Percentiles rank a stretch among this genome's conserved stretches.
phyloP scores from a whole-genome alignment of 2,797 vertebrate genomes.

The Sebastes umbrosus region DNA sequence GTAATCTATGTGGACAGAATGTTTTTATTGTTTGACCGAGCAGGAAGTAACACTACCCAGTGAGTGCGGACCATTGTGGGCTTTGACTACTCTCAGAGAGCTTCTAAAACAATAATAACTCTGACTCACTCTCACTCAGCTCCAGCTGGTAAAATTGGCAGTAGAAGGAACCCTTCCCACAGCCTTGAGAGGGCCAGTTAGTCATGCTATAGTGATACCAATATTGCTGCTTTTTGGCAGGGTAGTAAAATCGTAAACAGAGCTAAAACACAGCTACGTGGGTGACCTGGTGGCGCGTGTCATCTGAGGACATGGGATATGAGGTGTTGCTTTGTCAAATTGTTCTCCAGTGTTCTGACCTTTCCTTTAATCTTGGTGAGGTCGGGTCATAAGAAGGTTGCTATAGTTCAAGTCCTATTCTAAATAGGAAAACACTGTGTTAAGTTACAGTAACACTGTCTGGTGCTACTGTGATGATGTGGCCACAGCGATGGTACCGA shows the following conservation, averaged over 20 bases:
- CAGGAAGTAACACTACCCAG: constrained; percentile 13
- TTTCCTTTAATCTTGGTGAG: constrained; percentile 11
- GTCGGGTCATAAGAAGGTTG: not conserved
- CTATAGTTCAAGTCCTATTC: not conserved
- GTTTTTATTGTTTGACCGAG: constrained; percentile 17
- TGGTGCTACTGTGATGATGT: constrained; percentile 13
- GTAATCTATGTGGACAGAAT: constrained; percentile 21
- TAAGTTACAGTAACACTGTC: constrained; percentile 32
- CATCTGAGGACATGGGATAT: constrained; percentile 16
- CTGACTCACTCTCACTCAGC: constrained; percentile 53
- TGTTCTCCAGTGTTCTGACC: constrained; percentile 10
- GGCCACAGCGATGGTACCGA: not conserved
- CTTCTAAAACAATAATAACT: constrained; percentile 41
- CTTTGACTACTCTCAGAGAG: constrained; percentile 47
- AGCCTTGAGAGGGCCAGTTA: constrained; percentile 15
- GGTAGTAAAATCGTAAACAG: not conserved
- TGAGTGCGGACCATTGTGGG: constrained; percentile 21
- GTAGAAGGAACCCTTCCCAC: constrained; percentile 30
- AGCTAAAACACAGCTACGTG: not conserved
- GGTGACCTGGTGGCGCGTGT: not conserved
- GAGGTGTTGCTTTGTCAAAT: constrained; percentile 1
- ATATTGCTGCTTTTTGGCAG: constrained; percentile 5
- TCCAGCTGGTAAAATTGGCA: constrained; percentile 50
- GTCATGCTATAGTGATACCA: constrained; percentile 20
- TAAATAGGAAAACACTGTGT: constrained; percentile 32